phyloP scores from a whole-genome alignment of 2,113 vertebrate genomes.

The Narcine bancroftii region DNA sequence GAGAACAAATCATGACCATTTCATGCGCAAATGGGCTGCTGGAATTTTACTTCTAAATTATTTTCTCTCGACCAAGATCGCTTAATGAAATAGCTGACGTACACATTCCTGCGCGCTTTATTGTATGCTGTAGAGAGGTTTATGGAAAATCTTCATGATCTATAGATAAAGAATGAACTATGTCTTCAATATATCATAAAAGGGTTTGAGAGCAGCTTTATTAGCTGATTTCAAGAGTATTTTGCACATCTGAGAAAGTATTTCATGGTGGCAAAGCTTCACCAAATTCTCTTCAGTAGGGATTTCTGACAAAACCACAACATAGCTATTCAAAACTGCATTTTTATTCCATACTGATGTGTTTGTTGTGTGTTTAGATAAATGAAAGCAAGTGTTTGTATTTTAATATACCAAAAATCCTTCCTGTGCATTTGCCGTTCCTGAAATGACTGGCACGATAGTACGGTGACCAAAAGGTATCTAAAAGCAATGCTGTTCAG shows the following conservation, averaged over 20 bases:
- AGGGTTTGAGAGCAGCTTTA: not conserved
- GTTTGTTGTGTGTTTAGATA: too few species aligned
- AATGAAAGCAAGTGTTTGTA: too few species aligned
- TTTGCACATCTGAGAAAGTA: not conserved
- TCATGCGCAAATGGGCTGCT: not conserved
- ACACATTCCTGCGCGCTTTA: not conserved
- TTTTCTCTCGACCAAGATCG: not conserved
- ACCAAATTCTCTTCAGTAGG: not conserved
- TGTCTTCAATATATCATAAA: not conserved
- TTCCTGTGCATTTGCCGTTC: not conserved
- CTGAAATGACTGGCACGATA: too few species aligned
- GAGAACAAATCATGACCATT: not conserved
- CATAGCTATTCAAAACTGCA: not conserved
- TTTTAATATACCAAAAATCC: not conserved
- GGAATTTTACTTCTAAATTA: not conserved
- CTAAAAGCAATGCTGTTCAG: too few species aligned
- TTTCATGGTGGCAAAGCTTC: not conserved
- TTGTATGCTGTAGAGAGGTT: not conserved
- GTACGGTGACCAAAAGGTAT: too few species aligned
- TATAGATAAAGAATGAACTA: not conserved
- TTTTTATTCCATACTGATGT: not conserved
- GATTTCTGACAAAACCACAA: not conserved
- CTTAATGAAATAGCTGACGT: not conserved
- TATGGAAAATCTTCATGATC: not conserved
- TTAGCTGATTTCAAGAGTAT: constrained; percentile 10